Evolutionary conservation across 2,888 invertebrate genomes (phyloP), one percentile per base, ranked within the genome.

Genomic region (Punctoribates punctum): DNA sequence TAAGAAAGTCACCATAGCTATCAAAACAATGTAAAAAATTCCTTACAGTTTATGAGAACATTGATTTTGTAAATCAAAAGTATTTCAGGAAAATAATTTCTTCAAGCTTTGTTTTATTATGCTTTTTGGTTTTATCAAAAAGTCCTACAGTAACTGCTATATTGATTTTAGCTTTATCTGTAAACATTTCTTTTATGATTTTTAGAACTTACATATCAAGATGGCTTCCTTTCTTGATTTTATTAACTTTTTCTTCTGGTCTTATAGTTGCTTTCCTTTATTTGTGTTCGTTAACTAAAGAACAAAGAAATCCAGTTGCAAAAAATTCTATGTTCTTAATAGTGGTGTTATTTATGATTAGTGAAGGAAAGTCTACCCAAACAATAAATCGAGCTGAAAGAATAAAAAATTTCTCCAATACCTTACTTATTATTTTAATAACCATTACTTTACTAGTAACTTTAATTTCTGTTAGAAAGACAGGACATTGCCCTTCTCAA

Each of bases 51-150:
- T 73, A 62, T 29, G 3, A 70, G 23, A 73, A 73, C 74, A 73
- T 6, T 73, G 74, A 73, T 73, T 23, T 73, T 73, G 74, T 73
- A 73, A 73, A 73, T 73, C 74, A 73, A 73, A 73, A 67, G 65
- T n/a, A 67, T 17, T 6, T 9, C 42, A 62, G 29, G 34, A 29
- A 62, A 27, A 54, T 54, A 54, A 54, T 17, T n/a, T n/a, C n/a
- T n/a, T n/a, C 17, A 54, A n/a, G n/a, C n/a, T n/a, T n/a, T 27
- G 17, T 4, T 1, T 29, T 11, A 34, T 34, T 15, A 8, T 29
- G 25, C 15, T 62, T 15, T 29, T 62, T 29, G 17, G 5, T 54
- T 23, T 4, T 29, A 17, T 3, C 25, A 27, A 27, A 3, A 29
- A 62, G 6, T 29, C 27, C 62, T 2, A 4, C 20, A 13, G 29